A percentile compares a stretch with the other conserved stretches of the same genome.
Conservation (phyloP, 1,140 invertebrate species). For the Orius insidiosus region DNA sequence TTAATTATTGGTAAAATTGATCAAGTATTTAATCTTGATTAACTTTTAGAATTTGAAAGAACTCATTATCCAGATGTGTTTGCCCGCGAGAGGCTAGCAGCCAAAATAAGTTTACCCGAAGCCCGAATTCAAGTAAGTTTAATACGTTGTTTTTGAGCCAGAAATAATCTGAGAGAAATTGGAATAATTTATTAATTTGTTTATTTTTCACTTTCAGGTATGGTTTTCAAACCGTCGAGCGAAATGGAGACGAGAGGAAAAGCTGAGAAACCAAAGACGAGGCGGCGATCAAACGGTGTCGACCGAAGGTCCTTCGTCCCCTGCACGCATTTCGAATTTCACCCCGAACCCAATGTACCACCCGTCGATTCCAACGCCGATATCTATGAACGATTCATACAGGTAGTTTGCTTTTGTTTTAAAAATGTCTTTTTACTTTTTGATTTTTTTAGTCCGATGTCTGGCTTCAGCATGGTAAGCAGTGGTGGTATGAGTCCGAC, state of each 20-base stretch:
- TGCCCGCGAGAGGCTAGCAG: conserved; percentile 88
- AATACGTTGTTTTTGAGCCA: neutral
- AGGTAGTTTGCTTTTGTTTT: conserved; percentile 37
- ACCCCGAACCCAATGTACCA: conserved; percentile 75
- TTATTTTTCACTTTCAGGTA: conserved; percentile 41
- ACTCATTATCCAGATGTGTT: conserved; percentile 99
- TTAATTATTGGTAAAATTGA: neutral
- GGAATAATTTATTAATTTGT: neutral
- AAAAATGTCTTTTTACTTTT: neutral
- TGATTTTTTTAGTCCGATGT: conserved; percentile 37
- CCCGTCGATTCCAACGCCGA: conserved; percentile 82
- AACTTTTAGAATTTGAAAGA: conserved; percentile 82
- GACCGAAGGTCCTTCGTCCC: conserved; percentile 34
- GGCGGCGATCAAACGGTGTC: conserved; percentile 32
- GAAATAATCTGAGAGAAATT: neutral
- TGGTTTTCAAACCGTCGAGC: conserved; percentile 97
- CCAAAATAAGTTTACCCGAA: conserved; percentile 97
- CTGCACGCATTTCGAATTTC: conserved; percentile 52
- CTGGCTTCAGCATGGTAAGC: conserved; percentile 37
- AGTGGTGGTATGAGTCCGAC: conserved; percentile 31
- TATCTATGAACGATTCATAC: conserved; percentile 84
- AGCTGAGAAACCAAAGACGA: conserved; percentile 75
- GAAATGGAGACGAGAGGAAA: conserved; percentile 96
- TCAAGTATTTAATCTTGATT: conserved; percentile 2
- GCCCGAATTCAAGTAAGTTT: conserved; percentile 89